phyloP scores from a whole-genome alignment of 2,888 invertebrate genomes.

The Chironomus riparius region DNA sequence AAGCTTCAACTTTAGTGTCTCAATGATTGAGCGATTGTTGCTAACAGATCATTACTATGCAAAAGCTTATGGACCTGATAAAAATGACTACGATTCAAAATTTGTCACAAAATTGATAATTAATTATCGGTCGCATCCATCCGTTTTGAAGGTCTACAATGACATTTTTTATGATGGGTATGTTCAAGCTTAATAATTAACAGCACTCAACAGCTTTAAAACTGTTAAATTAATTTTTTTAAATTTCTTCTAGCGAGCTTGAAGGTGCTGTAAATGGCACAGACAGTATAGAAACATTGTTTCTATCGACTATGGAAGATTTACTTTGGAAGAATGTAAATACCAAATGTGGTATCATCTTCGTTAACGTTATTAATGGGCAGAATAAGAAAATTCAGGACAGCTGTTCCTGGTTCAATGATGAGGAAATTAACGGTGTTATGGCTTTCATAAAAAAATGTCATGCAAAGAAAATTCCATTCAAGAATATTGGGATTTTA shows the following conservation, averaged over 20 bases:
- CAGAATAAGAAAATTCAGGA: neutral
- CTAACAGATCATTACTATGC: neutral
- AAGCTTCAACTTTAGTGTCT: conserved; percentile 59
- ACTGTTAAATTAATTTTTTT: no score
- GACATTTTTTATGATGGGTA: conserved; percentile 69
- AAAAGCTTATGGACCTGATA: conserved; percentile 44
- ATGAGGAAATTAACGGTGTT: conserved; percentile 41
- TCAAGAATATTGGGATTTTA: conserved; percentile 66
- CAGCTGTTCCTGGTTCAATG: conserved; percentile 32
- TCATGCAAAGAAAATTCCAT: neutral
- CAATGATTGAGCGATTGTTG: conserved; percentile 58
- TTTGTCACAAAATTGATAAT: conserved; percentile 75
- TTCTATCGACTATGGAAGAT: conserved; percentile 28
- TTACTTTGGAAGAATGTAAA: neutral
- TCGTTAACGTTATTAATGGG: neutral
- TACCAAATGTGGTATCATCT: neutral
- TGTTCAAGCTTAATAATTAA: neutral
- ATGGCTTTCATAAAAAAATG: neutral
- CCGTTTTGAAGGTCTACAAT: conserved; percentile 67
- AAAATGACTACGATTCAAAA: conserved; percentile 64
- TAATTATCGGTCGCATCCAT: conserved; percentile 79
- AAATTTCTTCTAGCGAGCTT: conserved; percentile 52
- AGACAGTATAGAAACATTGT: conserved; percentile 37
- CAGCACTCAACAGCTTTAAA: no score
- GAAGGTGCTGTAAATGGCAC: conserved; percentile 46